Conservation (phyloP, 2,797 vertebrate genomes). For the Semotilus atromaculatus region DNA sequence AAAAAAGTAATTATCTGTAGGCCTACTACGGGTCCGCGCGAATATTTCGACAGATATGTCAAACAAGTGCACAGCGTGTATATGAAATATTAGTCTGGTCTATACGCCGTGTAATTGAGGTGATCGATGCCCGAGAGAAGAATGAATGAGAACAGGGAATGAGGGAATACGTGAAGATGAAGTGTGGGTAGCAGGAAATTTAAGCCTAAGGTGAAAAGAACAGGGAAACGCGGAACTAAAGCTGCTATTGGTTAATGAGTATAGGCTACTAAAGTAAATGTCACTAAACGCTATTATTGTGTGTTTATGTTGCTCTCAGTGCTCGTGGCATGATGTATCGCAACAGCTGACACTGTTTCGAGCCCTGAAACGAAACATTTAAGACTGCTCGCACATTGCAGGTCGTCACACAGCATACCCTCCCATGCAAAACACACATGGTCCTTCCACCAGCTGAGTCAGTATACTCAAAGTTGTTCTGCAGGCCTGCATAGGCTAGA, state of each 20-base stretch:
- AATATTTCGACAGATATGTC: constrained; percentile 15
- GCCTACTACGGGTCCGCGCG: not conserved
- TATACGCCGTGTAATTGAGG: constrained; percentile 65
- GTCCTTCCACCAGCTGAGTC: constrained; percentile 33
- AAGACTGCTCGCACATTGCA: constrained; percentile 9
- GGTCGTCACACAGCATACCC: not conserved
- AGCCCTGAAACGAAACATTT: constrained; percentile 25
- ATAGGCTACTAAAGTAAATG: not conserved
- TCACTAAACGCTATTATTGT: not conserved
- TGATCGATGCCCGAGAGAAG: constrained; percentile 72
- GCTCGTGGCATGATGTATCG: not conserved
- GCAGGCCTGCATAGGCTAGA: constrained; percentile 3
- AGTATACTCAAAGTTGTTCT: constrained; percentile 37
- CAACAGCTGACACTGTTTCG: constrained; percentile 25
- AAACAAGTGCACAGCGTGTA: constrained; percentile 36
- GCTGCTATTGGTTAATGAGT: constrained; percentile 3
- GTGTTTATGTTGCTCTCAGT: not conserved
- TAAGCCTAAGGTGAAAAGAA: constrained; percentile 1
- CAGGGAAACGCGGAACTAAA: not conserved
- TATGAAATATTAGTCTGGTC: constrained; percentile 70
- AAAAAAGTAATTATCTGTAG: not conserved
- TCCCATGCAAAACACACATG: not conserved
- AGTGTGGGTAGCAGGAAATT: constrained; percentile 25
- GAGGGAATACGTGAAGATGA: constrained; percentile 55
- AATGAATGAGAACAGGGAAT: constrained; percentile 66